Conservation (phyloP, 2,113 vertebrate genomes). For the Fregata magnificens region DNA sequence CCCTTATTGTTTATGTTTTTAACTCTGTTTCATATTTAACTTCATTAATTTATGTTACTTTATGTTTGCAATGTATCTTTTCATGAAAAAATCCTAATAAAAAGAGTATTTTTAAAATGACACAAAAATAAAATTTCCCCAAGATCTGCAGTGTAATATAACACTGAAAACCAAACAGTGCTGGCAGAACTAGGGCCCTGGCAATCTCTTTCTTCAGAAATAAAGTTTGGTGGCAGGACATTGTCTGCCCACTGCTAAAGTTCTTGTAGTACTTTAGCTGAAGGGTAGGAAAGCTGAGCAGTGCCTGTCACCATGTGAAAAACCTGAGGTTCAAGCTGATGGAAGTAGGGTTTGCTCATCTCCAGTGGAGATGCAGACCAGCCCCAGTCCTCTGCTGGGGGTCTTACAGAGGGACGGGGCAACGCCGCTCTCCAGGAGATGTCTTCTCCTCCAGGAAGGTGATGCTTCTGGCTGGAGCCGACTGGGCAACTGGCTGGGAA, state of each 20-base stretch:
- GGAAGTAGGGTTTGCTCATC: not conserved
- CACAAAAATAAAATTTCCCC: slow-evolving; percentile 29
- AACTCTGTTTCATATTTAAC: slow-evolving; percentile 4
- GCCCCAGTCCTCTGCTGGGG: not conserved
- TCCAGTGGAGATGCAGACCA: not conserved
- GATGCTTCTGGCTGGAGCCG: not conserved
- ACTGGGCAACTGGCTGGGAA: not conserved
- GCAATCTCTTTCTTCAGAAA: not conserved
- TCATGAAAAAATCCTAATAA: slow-evolving; percentile 48
- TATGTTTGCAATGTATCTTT: slow-evolving; percentile 33
- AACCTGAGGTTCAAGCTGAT: not conserved
- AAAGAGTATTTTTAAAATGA: slow-evolving; percentile 54
- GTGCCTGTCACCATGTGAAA: not conserved
- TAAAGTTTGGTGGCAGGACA: not conserved
- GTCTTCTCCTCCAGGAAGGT: not conserved
- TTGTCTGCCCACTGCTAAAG: not conserved
- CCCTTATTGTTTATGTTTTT: slow-evolving; percentile 11
- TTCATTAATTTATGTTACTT: slow-evolving; percentile 18
- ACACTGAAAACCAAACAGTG: not conserved
- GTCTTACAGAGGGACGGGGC: not conserved
- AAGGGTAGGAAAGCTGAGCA: not conserved
- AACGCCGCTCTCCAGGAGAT: not conserved
- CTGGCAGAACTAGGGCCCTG: not conserved
- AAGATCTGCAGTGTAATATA: not conserved
- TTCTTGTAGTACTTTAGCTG: not conserved